These are phyloP conservation scores for Gavialis gangeticus DNA, from an alignment of 2,113 vertebrate species.

Conservation along the genomic window DNA sequence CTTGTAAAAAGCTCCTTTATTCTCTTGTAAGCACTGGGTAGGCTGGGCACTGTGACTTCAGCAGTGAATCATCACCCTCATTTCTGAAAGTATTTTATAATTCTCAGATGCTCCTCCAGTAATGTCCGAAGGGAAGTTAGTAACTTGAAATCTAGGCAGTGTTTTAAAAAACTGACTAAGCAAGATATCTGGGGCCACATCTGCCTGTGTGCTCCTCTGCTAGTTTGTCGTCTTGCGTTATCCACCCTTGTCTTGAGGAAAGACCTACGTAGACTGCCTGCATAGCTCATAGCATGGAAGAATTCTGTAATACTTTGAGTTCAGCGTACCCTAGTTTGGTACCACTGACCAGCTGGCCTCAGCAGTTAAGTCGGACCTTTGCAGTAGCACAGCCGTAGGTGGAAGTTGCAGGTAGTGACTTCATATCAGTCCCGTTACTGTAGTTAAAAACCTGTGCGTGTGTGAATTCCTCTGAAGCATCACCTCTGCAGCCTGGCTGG, in stretches of 20 bases:
- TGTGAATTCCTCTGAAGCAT: background rate
- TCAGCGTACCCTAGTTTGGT: background rate
- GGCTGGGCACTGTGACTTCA: background rate
- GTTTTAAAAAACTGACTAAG: too few species aligned
- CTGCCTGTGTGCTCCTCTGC: background rate
- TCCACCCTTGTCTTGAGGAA: background rate
- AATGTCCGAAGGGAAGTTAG: background rate
- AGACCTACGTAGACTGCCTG: background rate
- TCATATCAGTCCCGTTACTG: background rate
- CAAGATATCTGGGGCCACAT: background rate
- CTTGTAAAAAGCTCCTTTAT: conserved; percentile 4
- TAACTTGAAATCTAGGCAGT: background rate
- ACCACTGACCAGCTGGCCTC: background rate
- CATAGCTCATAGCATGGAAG: background rate
- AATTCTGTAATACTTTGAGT: background rate
- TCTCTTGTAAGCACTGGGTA: conserved; percentile 20
- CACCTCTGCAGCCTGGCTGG: background rate
- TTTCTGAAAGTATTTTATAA: background rate
- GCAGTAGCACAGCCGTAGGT: background rate
- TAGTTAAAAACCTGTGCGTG: background rate
- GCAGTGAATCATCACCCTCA: background rate
- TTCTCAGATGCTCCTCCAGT: background rate
- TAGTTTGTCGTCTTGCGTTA: background rate
- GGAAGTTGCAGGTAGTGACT: background rate
- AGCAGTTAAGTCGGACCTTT: background rate